Evolutionary conservation across 92 coral and sea anemone species (phyloP), one percentile per base, ranked within the genome.

Genomic region (Hydrozoanthus gracilis): DNA sequence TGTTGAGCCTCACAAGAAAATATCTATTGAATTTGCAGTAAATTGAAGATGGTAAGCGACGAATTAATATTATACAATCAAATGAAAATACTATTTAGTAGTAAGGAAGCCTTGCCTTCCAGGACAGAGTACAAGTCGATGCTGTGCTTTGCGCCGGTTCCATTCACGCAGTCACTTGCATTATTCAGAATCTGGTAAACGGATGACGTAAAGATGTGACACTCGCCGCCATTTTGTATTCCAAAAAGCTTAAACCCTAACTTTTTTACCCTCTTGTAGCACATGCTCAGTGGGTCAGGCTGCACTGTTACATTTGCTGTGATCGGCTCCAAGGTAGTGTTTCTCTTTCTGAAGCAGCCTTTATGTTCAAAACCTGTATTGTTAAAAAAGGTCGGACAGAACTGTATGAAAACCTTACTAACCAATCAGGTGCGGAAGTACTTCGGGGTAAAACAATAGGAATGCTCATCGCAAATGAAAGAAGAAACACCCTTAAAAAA

Each of bases 131-230:
- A 75, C 18, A 75, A 18, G 51, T 75, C 79, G 7, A 50, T 75
- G 44, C 79, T 75, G 39, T 51, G 79, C 11, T 51, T n/a, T 17
- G 79, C 56, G 12, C 79, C 79, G 10, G 7, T 27, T 14, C 79
- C 79, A 15, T 75, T 75, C 7, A 11, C 14, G 16, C 79, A 75
- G 62, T 51, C 61, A 75, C 79, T 75, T 51, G 45, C 79, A 75
- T 75, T 75, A 6, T 3, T 46, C 8, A 75, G 79, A 4, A 44
- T 17, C 7, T 75, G 5, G 64, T 51, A 75, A 4, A 51, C 44
- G 51, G 79, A 47, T 8, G 35, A 3, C 14, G 52, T 75, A 16
- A 75, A 52, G 16, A 75, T 45, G 61, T 10, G 62, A 75, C 79
- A 75, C 46, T 35, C 47, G 8, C 45, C 79, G 56, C 7, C 79